Evolutionary conservation across 2,888 invertebrate species (phyloP).

Genomic region (Hydropsyche betteni): DNA sequence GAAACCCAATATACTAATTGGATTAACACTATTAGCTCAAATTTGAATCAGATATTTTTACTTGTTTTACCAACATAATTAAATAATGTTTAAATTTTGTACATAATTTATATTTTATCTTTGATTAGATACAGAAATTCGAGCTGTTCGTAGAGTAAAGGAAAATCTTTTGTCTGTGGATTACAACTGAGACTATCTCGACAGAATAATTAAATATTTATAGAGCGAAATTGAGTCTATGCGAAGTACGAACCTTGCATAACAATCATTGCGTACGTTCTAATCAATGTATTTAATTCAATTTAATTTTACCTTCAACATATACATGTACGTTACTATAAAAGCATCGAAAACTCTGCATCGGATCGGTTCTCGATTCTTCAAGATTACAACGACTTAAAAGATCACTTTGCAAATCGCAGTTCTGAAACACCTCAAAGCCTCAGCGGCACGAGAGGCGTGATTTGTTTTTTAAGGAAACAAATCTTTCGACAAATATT

Average conservation of each 20-base stretch:
- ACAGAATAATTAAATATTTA: constrained; percentile 18
- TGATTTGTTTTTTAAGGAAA: constrained; percentile 28
- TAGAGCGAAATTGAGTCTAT: background rate
- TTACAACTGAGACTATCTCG: background rate
- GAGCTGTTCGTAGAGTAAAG: background rate
- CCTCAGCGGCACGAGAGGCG: background rate
- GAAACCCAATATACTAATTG: too few species aligned
- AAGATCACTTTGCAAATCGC: background rate
- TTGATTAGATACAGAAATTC: constrained; percentile 7
- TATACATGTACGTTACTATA: background rate
- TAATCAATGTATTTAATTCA: too few species aligned
- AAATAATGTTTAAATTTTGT: background rate
- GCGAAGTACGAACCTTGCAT: background rate
- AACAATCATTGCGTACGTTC: too few species aligned
- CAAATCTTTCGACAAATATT: constrained; percentile 27
- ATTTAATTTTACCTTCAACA: background rate
- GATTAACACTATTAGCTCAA: too few species aligned
- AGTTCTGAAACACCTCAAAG: constrained; percentile 9
- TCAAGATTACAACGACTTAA: background rate
- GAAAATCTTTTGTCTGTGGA: background rate
- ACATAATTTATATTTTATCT: constrained; percentile 4
- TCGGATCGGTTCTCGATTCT: background rate
- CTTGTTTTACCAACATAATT: too few species aligned
- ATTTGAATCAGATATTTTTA: too few species aligned
- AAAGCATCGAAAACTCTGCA: background rate